Evolutionary conservation across 2,113 vertebrate genomes (phyloP).

Genomic region (Lichenostomus cassidix): DNA sequence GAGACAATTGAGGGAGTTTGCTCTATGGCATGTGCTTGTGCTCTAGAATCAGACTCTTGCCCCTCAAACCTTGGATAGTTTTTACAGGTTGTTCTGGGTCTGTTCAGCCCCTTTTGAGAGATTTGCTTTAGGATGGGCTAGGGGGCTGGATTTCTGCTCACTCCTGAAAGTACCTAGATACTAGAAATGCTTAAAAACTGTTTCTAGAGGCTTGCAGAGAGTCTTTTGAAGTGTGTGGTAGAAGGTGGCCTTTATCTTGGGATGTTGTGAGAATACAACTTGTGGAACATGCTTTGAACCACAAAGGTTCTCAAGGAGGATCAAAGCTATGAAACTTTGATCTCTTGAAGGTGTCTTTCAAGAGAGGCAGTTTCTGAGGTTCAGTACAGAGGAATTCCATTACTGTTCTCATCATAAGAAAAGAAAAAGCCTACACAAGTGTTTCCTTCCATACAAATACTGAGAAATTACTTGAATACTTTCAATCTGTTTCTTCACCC

Average conservation of each 20-base stretch:
- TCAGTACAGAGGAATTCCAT: not conserved
- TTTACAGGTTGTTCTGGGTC: accelerated
- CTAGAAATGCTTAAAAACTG: not conserved
- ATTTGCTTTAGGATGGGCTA: not conserved
- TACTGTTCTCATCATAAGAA: not conserved
- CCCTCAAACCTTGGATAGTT: not conserved
- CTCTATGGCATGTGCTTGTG: not conserved
- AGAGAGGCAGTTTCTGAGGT: not conserved
- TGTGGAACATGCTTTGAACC: not conserved
- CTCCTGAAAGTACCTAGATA: not conserved
- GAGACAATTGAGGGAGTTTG: not conserved
- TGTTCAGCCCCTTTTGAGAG: not conserved
- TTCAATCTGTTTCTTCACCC: not conserved
- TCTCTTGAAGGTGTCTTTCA: not conserved
- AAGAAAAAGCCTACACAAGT: not conserved
- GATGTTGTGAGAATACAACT: not conserved
- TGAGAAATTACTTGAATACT: not conserved
- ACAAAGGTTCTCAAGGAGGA: not conserved
- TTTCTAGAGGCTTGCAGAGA: not conserved
- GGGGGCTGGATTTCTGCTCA: not conserved
- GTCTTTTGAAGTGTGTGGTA: not conserved
- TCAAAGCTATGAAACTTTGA: not conserved
- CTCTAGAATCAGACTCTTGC: not conserved
- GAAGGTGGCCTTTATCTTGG: not conserved
- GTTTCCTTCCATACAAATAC: not conserved